Conservation (phyloP, 2,888 invertebrate species). For the Phlogophora meticulosa region DNA sequence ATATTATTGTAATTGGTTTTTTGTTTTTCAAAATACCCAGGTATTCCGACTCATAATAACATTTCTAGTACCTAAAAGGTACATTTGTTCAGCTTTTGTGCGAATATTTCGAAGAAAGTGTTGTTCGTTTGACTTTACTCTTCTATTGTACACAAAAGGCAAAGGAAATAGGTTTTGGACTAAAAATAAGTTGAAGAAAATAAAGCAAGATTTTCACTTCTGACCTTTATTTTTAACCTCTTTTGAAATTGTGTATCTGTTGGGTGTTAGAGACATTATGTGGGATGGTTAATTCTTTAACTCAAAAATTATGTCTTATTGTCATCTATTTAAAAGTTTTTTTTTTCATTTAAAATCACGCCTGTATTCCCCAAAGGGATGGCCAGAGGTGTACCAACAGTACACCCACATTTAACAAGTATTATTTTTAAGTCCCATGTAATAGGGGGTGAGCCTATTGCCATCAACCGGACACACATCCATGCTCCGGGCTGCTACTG, state of each 20-base stretch:
- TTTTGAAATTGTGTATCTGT: not conserved
- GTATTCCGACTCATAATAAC: constrained; percentile 35
- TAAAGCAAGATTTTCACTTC: not conserved
- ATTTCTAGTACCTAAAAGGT: constrained; percentile 17
- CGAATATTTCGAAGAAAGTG: constrained; percentile 41
- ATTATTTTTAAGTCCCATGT: too few relatives aligned
- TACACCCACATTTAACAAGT: too few relatives aligned
- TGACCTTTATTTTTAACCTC: constrained; percentile 4
- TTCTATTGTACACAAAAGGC: constrained; percentile 38
- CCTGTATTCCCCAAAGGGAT: too few relatives aligned
- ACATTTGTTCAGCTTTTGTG: constrained; percentile 50
- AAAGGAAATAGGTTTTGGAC: constrained; percentile 35
- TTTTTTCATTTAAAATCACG: too few relatives aligned
- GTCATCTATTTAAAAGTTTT: too few relatives aligned
- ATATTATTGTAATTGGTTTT: too few relatives aligned
- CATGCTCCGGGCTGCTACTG: too few relatives aligned
- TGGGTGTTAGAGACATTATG: not conserved
- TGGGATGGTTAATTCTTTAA: not conserved
- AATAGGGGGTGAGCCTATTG: too few relatives aligned
- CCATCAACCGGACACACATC: too few relatives aligned
- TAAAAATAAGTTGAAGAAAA: constrained; percentile 19
- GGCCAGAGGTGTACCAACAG: too few relatives aligned
- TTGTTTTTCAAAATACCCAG: too few relatives aligned
- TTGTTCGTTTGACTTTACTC: constrained; percentile 36
- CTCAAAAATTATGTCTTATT: too few relatives aligned